phyloP scores from a whole-genome alignment of 2,888 invertebrate species.

The Drosophila seclusa region DNA sequence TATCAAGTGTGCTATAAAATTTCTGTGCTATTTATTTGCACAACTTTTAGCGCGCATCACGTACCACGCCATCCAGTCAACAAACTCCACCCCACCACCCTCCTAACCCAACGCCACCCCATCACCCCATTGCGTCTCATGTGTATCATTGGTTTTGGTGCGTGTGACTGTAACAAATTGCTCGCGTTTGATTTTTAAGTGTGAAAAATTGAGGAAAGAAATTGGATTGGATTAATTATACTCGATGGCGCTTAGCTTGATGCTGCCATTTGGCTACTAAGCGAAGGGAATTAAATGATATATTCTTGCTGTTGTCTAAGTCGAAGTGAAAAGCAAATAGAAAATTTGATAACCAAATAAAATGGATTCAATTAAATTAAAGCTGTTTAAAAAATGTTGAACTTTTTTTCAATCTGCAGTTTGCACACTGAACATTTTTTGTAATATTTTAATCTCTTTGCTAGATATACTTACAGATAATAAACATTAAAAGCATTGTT shows the following conservation, averaged over 20 bases:
- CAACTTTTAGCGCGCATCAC: slow-evolving; percentile 59
- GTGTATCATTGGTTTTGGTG: slow-evolving; percentile 58
- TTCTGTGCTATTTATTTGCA: slow-evolving; percentile 70
- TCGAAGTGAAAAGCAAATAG: neutral
- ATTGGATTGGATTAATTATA: slow-evolving; percentile 63
- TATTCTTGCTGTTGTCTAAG: neutral
- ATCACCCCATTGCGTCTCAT: slow-evolving; percentile 42
- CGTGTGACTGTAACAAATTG: slow-evolving; percentile 66
- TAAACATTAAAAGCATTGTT: neutral
- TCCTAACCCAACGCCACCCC: neutral
- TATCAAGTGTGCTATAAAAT: slow-evolving; percentile 83
- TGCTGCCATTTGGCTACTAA: slow-evolving; percentile 10
- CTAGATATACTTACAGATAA: neutral
- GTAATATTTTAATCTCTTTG: neutral
- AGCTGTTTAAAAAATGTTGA: neutral
- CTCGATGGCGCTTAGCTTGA: slow-evolving; percentile 15
- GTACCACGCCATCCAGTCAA: slow-evolving; percentile 20
- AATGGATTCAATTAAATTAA: neutral
- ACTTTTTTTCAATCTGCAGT: neutral
- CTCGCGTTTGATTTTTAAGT: slow-evolving; percentile 66
- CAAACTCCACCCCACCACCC: neutral
- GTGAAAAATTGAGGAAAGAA: slow-evolving; percentile 52
- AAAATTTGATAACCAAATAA: neutral
- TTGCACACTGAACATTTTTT: neutral
- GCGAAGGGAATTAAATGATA: neutral